Evolutionary conservation across 2,888 invertebrate genomes (phyloP).

Genomic region (Sesia apiformis): DNA sequence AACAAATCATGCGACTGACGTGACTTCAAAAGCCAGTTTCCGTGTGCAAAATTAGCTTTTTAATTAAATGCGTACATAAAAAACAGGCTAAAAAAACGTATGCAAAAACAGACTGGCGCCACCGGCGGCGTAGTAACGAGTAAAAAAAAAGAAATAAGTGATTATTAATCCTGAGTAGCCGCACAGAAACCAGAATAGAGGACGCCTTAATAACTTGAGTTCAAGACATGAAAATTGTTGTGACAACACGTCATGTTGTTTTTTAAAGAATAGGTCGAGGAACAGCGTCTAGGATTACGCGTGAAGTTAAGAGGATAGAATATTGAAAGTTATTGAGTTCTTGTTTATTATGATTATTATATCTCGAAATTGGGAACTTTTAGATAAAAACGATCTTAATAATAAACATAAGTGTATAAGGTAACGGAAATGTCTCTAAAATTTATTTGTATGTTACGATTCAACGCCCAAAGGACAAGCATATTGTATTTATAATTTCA

Average conservation of each 20-base stretch:
- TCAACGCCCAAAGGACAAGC: too few species aligned
- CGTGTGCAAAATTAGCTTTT: conserved; percentile 15
- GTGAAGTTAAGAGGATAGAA: too few species aligned
- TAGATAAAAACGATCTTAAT: too few species aligned
- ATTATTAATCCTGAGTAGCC: conserved; percentile 47
- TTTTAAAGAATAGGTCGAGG: neutral
- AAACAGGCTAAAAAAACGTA: conserved; percentile 17
- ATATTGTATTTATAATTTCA: too few species aligned
- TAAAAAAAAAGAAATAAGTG: conserved; percentile 40
- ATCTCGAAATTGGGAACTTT: too few species aligned
- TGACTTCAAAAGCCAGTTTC: conserved; percentile 7
- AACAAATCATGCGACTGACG: neutral
- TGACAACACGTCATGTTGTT: conserved; percentile 33
- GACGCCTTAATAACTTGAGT: conserved; percentile 33
- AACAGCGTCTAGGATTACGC: too few species aligned
- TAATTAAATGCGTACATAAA: conserved; percentile 26
- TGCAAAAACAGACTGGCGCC: conserved; percentile 43
- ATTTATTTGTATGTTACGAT: too few species aligned
- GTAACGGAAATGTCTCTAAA: too few species aligned
- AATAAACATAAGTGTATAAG: too few species aligned
- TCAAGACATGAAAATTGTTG: conserved; percentile 22
- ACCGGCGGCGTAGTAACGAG: conserved; percentile 30
- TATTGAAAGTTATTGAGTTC: too few species aligned
- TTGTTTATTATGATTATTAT: too few species aligned
- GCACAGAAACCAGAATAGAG: conserved; percentile 36